Percentiles rank a stretch among this genome's conserved stretches.
Evolutionary conservation across 2,113 vertebrate species (phyloP).

Genomic region (Colius striatus): DNA sequence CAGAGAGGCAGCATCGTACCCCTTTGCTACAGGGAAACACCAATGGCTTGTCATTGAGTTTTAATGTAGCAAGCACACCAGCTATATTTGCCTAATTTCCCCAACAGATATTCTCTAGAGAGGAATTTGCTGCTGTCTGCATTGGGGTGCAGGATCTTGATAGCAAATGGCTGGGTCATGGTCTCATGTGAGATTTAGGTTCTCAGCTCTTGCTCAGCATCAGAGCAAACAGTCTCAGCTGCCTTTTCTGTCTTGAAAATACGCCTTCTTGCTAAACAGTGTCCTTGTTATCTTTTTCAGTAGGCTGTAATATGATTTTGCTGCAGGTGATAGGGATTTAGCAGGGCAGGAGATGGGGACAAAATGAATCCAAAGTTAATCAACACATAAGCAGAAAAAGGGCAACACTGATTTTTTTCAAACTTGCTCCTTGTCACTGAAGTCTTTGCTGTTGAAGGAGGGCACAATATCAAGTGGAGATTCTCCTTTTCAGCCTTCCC

Average conservation of each 20-base stretch:
- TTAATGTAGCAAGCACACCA: neutral
- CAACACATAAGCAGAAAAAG: neutral
- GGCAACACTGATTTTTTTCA: neutral
- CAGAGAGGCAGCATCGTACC: neutral
- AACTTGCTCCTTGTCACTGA: neutral
- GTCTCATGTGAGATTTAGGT: neutral
- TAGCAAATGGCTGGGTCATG: neutral
- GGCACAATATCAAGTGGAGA: neutral
- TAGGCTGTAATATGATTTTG: neutral
- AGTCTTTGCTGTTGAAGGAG: neutral
- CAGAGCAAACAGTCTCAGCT: neutral
- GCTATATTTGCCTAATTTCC: neutral
- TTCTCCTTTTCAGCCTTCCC: neutral
- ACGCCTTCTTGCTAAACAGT: neutral
- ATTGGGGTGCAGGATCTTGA: fast-evolving
- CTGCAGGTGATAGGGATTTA: neutral
- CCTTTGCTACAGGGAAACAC: neutral
- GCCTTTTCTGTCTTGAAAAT: neutral
- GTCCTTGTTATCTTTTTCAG: neutral
- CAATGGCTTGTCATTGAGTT: neutral
- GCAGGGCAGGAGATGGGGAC: neutral
- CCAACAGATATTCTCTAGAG: neutral
- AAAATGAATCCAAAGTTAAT: neutral
- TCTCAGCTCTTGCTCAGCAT: neutral
- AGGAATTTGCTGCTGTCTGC: neutral